phyloP scores from a whole-genome alignment of 64 coral and sea anemone genomes.

The Exaiptasia diaphana region DNA sequence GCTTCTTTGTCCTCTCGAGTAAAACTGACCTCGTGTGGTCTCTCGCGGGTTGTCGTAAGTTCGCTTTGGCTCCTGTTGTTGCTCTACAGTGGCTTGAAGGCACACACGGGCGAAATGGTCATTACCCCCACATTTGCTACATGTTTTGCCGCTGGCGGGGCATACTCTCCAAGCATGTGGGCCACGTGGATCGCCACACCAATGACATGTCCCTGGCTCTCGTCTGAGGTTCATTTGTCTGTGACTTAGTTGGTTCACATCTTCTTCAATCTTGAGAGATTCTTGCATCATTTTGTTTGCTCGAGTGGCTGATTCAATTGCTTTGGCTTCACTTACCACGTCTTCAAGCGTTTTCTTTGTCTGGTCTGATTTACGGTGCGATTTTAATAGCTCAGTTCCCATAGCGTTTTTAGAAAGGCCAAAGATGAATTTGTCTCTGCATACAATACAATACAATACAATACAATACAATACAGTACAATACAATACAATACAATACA shows the following conservation, averaged over 20 bases:
- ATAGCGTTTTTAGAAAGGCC: not conserved
- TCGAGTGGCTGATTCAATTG: not conserved
- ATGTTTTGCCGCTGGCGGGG: slow-evolving; percentile 20
- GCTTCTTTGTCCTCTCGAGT: not conserved
- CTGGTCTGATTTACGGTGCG: not conserved
- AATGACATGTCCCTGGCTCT: slow-evolving; percentile 57
- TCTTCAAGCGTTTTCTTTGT: not conserved
- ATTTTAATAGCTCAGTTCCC: slow-evolving; percentile 25
- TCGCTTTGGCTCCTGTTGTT: too few species aligned
- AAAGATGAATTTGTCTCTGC: slow-evolving; percentile 44
- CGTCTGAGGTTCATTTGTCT: slow-evolving; percentile 59
- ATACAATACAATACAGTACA: not conserved
- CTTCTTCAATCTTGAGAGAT: slow-evolving; percentile 1
- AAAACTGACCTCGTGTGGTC: too few species aligned
- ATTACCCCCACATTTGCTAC: slow-evolving; percentile 36
- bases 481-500: not conserved
- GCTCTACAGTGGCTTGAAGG: too few species aligned
- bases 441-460: too few species aligned
- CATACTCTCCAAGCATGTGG: slow-evolving; percentile 50
- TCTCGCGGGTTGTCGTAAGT: too few species aligned
- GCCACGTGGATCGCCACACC: slow-evolving; percentile 36
- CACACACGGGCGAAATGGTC: slow-evolving; percentile 54
- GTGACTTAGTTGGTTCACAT: slow-evolving; percentile 42
- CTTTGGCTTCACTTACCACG: not conserved
- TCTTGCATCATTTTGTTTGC: slow-evolving; percentile 1